A percentile compares a stretch with the other conserved stretches of the same genome.
phyloP scores from a whole-genome alignment of 1,140 invertebrate species.

The Tribolium madens region DNA sequence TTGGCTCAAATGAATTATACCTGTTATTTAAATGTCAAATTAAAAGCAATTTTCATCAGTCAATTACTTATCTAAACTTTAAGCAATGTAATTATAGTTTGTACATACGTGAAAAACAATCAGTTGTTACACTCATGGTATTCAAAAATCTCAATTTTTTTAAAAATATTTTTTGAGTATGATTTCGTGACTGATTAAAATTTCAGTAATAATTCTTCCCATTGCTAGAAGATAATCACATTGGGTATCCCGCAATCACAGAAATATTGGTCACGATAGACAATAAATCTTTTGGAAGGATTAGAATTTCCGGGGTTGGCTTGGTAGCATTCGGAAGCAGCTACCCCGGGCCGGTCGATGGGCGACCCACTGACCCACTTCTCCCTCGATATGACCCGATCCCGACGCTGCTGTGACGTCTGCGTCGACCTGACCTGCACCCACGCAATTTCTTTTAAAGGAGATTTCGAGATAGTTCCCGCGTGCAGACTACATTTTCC shows the following conservation, averaged over 20 bases:
- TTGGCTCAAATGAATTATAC: background rate
- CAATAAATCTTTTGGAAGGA: constrained; percentile 23
- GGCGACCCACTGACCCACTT: constrained; percentile 48
- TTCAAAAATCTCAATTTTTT: background rate
- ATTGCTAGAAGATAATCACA: no score
- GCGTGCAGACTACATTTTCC: constrained; percentile 28
- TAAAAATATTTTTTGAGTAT: background rate
- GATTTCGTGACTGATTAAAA: no score
- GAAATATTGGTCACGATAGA: background rate
- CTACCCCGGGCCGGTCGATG: constrained; percentile 41
- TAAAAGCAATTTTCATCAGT: background rate
- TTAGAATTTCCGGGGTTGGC: constrained; percentile 29
- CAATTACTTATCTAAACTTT: background rate
- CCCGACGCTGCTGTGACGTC: constrained; percentile 44
- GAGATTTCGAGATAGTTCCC: constrained; percentile 45
- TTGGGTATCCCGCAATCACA: background rate
- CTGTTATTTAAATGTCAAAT: background rate
- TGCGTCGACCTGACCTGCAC: constrained; percentile 43
- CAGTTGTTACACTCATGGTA: no score
- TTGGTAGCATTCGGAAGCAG: constrained; percentile 19
- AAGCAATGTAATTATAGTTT: background rate
- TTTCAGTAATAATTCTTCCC: no score
- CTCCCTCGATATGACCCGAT: constrained; percentile 15
- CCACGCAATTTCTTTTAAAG: constrained; percentile 46
- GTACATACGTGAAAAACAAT: no score